Evolutionary conservation across 2,113 vertebrate species (phyloP), one percentile per base, ranked within the genome.

Genomic region (Neolamprologus kungweensis): DNA sequence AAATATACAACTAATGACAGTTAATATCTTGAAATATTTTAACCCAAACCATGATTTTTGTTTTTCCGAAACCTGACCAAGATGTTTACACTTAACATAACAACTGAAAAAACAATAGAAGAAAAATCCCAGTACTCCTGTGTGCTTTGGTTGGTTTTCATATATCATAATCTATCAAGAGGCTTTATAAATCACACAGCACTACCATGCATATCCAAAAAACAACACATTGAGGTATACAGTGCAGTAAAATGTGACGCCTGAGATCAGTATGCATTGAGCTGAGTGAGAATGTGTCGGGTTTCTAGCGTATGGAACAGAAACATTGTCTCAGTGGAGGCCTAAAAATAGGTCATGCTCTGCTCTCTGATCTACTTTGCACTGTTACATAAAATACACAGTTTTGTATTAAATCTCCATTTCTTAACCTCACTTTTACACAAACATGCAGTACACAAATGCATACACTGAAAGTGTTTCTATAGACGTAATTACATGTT

Each of bases 271-370:
- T 13, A 50, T 78, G 73, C 45, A 50, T 51, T 51, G 45, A 78
- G 73, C 73, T 78, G 45, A 78, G 73, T 51, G 73, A 78, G 73
- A 51, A 78, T 78, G 26, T 78, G 71, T 78, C 17, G 10, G 90
- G 84, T 94, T 95, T 92, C 88, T 89, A 89, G 91, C 82, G 91
- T 90, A 90, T 86, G 82, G 83, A 95, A 92, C 54, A 92, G 88
- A 94, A 93, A 94, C 88, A 94, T 92, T 88, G 88, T 95, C 93
- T 95, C 94, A 65, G 73, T 40, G 81, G 93, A 95, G 91, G 92
- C 92, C 84, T 79, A 86, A 91, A 96, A 96, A 95, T 95, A 96
- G 94, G 94, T 95, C 95, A 95, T 71, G 91, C 93, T 92, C 93
- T 85, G 91, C 91, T 94, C 91, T 95, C 91, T 95, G 93, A 95